Conservation (phyloP, 2,113 vertebrate species). For the Carollia perspicillata region DNA sequence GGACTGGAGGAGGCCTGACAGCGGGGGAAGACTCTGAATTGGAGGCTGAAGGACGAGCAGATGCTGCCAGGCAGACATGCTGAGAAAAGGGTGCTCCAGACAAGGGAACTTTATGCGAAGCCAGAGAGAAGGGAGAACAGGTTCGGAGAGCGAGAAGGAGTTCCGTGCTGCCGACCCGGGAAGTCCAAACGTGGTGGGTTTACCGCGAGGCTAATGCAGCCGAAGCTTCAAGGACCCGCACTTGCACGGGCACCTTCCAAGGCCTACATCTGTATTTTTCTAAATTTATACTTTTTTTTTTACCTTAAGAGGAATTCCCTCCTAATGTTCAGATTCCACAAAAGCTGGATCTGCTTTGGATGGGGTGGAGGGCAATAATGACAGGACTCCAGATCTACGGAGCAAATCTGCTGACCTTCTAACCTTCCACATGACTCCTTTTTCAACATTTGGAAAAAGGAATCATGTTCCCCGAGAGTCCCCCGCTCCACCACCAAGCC, state of each 20-base stretch:
- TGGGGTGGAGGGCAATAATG: neutral
- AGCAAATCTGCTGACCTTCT: neutral
- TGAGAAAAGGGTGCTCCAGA: neutral
- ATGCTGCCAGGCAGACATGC: neutral
- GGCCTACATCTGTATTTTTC: neutral
- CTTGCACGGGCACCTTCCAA: neutral
- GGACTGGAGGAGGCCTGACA: neutral
- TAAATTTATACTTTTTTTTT: neutral
- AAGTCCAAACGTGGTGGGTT: neutral
- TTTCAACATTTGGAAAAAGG: neutral
- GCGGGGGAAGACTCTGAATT: neutral
- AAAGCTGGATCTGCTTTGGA: constrained; percentile 2
- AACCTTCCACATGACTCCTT: neutral
- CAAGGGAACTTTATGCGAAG: neutral
- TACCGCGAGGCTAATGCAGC: neutral
- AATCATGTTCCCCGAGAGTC: neutral
- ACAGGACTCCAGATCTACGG: neutral
- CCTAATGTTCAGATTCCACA: neutral
- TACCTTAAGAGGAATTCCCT: neutral
- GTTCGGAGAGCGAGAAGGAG: neutral
- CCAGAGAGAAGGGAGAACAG: neutral
- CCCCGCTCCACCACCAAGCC: neutral
- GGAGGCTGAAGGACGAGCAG: neutral
- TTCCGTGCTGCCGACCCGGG: neutral
- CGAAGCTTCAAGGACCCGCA: neutral